Evolutionary conservation across 2,888 invertebrate species (phyloP).

Genomic region (Diarsia mendica): DNA sequence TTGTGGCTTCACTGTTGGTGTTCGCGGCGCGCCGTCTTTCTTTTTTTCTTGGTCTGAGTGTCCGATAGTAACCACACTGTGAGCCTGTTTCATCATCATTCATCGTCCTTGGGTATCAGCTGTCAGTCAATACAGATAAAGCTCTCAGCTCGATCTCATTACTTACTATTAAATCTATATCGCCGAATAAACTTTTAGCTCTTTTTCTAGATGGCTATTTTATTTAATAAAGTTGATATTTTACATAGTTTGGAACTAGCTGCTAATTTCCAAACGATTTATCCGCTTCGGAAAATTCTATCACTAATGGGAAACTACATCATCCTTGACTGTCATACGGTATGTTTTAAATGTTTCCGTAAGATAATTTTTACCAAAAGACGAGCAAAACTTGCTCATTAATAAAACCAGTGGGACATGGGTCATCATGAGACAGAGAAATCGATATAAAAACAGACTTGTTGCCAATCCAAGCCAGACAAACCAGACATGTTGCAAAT

Average conservation of each 20-base stretch:
- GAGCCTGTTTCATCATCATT: not conserved
- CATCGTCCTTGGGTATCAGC: conserved; percentile 1
- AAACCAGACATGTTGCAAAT: conserved; percentile 20
- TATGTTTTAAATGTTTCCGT: not conserved
- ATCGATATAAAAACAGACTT: conserved; percentile 18
- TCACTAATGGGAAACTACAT: not conserved
- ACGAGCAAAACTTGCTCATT: not conserved
- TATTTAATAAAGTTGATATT: too few species aligned
- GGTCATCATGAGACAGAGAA: conserved; percentile 21
- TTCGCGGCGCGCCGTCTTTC: too few species aligned
- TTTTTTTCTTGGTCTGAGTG: too few species aligned
- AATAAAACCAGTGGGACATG: conserved; percentile 1
- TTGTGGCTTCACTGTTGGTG: too few species aligned
- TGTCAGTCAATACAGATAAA: not conserved
- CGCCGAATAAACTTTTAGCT: not conserved
- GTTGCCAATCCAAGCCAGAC: conserved; percentile 13
- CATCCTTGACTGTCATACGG: not conserved
- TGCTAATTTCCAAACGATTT: too few species aligned
- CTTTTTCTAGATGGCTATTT: too few species aligned
- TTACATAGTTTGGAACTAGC: too few species aligned
- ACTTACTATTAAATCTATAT: not conserved
- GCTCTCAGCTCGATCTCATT: not conserved
- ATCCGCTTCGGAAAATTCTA: not conserved
- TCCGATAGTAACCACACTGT: not conserved
- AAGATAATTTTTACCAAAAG: too few species aligned